Evolutionary conservation across 2,113 vertebrate genomes (phyloP).

Genomic region (Lathamus discolor): DNA sequence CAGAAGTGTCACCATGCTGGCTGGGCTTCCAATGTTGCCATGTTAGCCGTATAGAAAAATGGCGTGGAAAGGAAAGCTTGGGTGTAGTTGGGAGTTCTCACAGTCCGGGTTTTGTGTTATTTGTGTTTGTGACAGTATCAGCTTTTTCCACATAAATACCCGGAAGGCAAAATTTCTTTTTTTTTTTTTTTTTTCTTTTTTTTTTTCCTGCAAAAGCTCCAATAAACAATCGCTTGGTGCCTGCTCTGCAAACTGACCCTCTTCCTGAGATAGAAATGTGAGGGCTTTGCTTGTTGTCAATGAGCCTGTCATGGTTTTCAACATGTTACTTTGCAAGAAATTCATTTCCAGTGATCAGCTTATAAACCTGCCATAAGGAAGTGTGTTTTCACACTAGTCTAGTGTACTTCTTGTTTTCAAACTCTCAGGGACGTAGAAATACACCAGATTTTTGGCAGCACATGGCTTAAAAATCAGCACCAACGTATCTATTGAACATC

Average conservation of each 20-base stretch:
- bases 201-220: constrained; percentile 50
- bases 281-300: constrained; percentile 70
- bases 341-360: constrained; percentile 69
- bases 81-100: constrained; percentile 48
- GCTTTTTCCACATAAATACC: constrained; percentile 67
- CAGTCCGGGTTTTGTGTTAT: constrained; percentile 64
- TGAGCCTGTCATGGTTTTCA: constrained; percentile 68
- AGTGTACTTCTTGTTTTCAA: constrained; percentile 71
- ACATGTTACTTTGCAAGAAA: constrained; percentile 75
- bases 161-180: constrained; percentile 65
- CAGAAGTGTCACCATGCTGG: background rate
- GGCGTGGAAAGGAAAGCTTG: constrained; percentile 51
- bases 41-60: constrained; percentile 58
- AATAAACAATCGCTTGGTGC: constrained; percentile 70
- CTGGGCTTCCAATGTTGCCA: constrained; percentile 25
- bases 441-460: constrained; percentile 57
- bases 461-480: constrained; percentile 59
- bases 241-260: constrained; percentile 70
- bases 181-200: background rate
- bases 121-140: constrained; percentile 67
- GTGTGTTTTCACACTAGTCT: constrained; percentile 69
- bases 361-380: constrained; percentile 71
- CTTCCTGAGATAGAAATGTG: constrained; percentile 70
- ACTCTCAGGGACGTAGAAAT: constrained; percentile 58
- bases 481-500: constrained; percentile 60